Evolutionary conservation across 30 jellyfish, hydroid and myxozoan species (phyloP).

Genomic region (Sanderia malayensis): DNA sequence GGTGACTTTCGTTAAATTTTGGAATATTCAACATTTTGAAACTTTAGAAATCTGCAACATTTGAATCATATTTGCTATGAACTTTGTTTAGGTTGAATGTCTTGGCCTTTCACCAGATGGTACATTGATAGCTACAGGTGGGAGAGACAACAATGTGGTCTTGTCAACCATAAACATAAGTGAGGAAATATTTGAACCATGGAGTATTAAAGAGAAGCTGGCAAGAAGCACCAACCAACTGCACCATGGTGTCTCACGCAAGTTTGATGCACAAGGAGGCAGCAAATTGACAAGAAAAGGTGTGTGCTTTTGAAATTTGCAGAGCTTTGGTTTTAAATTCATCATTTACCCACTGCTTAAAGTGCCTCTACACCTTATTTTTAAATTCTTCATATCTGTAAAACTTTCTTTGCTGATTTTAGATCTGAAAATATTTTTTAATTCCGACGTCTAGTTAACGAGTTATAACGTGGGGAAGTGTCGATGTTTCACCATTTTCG

Average conservation of each 20-base stretch:
- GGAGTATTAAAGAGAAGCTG: neutral
- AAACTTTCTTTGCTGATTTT: too few relatives aligned
- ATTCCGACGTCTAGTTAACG: too few relatives aligned
- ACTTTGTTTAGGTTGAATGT: constrained; percentile 60
- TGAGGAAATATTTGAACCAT: constrained; percentile 45
- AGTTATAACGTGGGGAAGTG: too few relatives aligned
- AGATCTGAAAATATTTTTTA: too few relatives aligned
- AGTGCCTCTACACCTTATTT: too few relatives aligned
- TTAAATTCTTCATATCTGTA: too few relatives aligned
- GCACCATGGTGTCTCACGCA: too few relatives aligned
- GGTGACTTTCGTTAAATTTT: neutral
- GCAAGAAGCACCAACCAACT: neutral
- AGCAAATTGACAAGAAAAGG: neutral
- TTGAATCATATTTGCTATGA: neutral
- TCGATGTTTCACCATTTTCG: too few relatives aligned
- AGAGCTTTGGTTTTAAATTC: too few relatives aligned
- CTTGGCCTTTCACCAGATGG: constrained; percentile 76
- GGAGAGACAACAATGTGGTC: constrained; percentile 69
- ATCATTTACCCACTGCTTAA: too few relatives aligned
- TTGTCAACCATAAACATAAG: constrained; percentile 64
- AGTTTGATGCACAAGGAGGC: neutral
- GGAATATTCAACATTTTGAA: neutral
- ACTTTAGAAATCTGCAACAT: neutral
- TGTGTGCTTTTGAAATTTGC: neutral
- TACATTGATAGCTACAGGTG: constrained; percentile 80